Base-by-base conservation (phyloP, 2,888 invertebrate species). In the Papilio gigon region DNA sequence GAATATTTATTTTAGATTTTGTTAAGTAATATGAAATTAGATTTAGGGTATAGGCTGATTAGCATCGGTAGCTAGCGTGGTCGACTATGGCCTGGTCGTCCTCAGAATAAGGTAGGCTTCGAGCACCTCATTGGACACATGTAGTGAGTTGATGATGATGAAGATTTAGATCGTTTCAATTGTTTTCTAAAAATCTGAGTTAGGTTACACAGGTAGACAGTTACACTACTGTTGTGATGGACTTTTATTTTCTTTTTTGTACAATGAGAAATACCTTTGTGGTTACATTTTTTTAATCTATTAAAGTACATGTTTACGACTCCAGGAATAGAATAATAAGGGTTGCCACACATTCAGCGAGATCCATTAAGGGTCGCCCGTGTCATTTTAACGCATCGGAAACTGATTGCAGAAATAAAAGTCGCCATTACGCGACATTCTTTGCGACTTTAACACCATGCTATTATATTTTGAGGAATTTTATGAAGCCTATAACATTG, bases 401-500 rank as follows among this genome's bases (percentile, higher is more conserved):
- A 59, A 59, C 17, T 17, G 59, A 50, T 66, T 50, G 50, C 27
- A 27, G 27, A 37, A 37, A 60, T 66, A 66, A 60, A 66, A 60
- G 37, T 17, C 17, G 47, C 14, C 47, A 37, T 50, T 14, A 47
- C 59, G 66, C 44, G 50, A 17, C 35, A 60, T 37, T 50, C 47
- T 60, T 50, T 50, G 59, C 17, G 25, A 25, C 35, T 30, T 59
- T 44, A 22, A 59, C 59, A 35, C 33, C 50, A 27, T 27, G 47
- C 59, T 47, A 27, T 66, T 50, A 66, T 60, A 66, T 59, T 59
- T 66, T 60, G 66, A 66, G 59, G 33, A 35, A 27, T 22, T 66
- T 66, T 66, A 66, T 60, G 66, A 50, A 47, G 60, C 59, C n/a
- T 60, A 50, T 66, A 60, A 66, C 37, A 66, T 37, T 40, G 47